A percentile compares a stretch with the other conserved stretches of the same genome.
These are phyloP conservation scores for Mythimna impura DNA, from an alignment of 2,888 invertebrate species.

Conservation along the genomic window DNA sequence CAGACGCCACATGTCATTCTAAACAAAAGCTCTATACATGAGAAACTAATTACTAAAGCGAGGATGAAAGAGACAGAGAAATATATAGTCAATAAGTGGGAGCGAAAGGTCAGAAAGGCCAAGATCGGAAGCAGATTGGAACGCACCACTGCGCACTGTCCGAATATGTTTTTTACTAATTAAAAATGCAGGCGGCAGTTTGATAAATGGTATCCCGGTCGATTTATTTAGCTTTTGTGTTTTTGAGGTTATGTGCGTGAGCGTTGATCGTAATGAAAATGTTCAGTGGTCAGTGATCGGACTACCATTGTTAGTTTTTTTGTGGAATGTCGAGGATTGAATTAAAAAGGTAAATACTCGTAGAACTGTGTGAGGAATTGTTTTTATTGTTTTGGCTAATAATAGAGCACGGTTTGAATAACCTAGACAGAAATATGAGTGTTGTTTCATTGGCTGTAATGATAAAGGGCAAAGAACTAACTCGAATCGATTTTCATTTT, in stretches of 20 bases:
- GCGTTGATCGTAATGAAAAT: slow-evolving; percentile 66
- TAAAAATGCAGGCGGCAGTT: slow-evolving; percentile 85
- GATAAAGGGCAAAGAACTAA: background rate
- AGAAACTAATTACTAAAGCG: slow-evolving; percentile 86
- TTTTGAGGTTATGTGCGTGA: slow-evolving; percentile 68
- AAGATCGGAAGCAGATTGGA: slow-evolving; percentile 89
- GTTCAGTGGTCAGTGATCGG: slow-evolving; percentile 64
- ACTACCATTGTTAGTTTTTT: slow-evolving; percentile 58
- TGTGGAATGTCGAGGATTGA: slow-evolving; percentile 46
- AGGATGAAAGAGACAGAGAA: slow-evolving; percentile 68
- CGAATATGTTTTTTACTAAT: slow-evolving; percentile 88
- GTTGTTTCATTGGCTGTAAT: background rate
- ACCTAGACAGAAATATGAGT: background rate
- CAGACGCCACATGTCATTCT: slow-evolving; percentile 88
- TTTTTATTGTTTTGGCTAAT: slow-evolving; percentile 43
- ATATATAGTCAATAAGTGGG: slow-evolving; percentile 53
- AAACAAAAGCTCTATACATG: slow-evolving; percentile 87
- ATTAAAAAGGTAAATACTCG: slow-evolving; percentile 59
- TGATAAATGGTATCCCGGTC: slow-evolving; percentile 84
- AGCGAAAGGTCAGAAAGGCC: slow-evolving; percentile 68
- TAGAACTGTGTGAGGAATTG: slow-evolving; percentile 37
- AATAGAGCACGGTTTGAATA: background rate
- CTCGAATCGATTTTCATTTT: background rate
- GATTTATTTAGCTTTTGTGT: slow-evolving; percentile 81
- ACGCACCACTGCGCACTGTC: slow-evolving; percentile 86